Percentiles rank a stretch among this genome's conserved stretches.
Evolutionary conservation across 2,888 invertebrate genomes (phyloP).

Genomic region (Amphiduros pacificus): DNA sequence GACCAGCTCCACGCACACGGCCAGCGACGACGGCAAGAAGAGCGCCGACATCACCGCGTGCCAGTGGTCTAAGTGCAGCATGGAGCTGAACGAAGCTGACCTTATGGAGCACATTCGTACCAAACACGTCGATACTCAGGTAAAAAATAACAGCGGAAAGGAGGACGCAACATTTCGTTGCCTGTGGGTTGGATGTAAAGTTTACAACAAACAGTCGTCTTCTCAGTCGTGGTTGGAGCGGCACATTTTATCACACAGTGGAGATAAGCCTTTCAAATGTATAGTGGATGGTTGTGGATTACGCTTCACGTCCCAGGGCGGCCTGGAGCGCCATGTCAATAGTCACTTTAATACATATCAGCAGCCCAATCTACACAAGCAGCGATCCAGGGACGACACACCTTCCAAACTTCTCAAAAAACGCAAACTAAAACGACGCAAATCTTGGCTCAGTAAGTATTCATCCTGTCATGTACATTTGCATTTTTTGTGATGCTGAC

Average conservation of each 20-base stretch:
- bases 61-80: constrained; percentile 54
- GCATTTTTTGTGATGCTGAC: background rate
- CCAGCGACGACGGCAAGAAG: background rate
- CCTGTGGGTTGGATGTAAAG: constrained; percentile 92
- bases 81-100: constrained; percentile 35
- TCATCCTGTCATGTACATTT: background rate
- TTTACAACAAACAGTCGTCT: constrained; percentile 87
- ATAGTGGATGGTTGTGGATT: constrained; percentile 89
- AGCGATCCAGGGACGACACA: constrained; percentile 72
- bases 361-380: constrained; percentile 47
- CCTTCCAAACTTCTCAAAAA: constrained; percentile 83
- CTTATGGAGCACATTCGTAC: constrained; percentile 50
- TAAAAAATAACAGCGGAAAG: background rate
- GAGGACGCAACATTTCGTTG: constrained; percentile 64
- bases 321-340: constrained; percentile 90
- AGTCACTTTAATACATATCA: constrained; percentile 73
- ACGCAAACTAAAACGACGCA: constrained; percentile 82
- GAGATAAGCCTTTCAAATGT: constrained; percentile 92
- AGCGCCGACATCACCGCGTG: constrained; percentile 32
- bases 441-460: constrained; percentile 70
- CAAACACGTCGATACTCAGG: constrained; percentile 65
- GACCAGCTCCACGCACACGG: background rate
- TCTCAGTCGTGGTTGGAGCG: constrained; percentile 91
- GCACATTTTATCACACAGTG: constrained; percentile 87
- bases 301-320: constrained; percentile 62